Percentiles rank a stretch among this genome's conserved stretches.
These are phyloP conservation scores for Manis javanica DNA, from an alignment of 2,797 vertebrate species.

Conservation along the genomic window DNA sequence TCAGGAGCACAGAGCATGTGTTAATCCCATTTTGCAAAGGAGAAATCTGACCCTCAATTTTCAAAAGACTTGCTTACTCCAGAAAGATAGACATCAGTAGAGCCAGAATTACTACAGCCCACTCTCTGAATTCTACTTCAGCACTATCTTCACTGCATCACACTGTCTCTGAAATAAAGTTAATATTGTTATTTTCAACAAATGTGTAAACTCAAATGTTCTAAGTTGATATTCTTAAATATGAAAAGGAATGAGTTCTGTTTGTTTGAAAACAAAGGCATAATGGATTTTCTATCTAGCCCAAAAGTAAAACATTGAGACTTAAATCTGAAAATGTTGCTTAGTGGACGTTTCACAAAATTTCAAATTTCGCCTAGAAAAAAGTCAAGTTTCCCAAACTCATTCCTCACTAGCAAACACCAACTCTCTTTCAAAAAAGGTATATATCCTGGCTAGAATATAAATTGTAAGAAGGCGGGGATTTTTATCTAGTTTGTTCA, in stretches of 20 bases:
- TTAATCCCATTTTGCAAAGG: not conserved
- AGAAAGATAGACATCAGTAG: not conserved
- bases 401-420: not conserved
- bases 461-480: not conserved
- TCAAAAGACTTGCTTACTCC: not conserved
- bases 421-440: not conserved
- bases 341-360: not conserved
- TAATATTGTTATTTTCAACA: not conserved
- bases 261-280: not conserved
- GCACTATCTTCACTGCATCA: not conserved
- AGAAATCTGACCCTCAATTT: not conserved
- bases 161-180: not conserved
- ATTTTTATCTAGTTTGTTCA: not conserved
- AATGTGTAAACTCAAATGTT: not conserved
- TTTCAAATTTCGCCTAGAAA: not conserved
- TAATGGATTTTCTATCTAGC: not conserved
- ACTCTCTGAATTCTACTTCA: not conserved
- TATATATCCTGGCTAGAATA: not conserved
- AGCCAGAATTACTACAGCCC: not conserved
- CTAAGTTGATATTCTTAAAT: not conserved
- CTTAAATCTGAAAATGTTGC: not conserved
- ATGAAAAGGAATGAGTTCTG: not conserved
- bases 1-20: not conserved
- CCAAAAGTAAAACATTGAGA: not conserved
- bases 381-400: not conserved